Evolutionary conservation across 2,888 invertebrate genomes (phyloP), one percentile per base, ranked within the genome.

Genomic region (Lepidochrysops patricia): DNA sequence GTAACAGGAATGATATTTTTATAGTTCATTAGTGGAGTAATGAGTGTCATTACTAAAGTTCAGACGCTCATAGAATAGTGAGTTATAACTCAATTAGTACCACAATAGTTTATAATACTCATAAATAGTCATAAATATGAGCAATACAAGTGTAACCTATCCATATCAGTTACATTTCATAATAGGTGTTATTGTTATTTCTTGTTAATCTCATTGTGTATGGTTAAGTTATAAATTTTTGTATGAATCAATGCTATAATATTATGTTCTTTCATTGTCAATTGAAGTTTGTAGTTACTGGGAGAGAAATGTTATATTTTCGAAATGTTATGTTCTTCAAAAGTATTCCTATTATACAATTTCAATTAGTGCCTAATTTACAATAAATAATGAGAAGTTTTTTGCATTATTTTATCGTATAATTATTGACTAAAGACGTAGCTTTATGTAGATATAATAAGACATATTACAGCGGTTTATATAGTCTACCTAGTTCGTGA

Each of bases 31-130:
- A 60, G 57, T 32, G 29, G 50, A 57, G 50, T 66, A 64, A 66
- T 63, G 58, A 62, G 61, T 27, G 60, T 60, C 60, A 62, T 62
- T 62, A 61, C 60, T 61, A 57, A 50, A 43, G 49, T 61, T 63
- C 57, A 58, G 56, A 56, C 26, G 37, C 12, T 62, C 57, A 63
- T 57, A 60, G 58, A 32, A 32, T 61, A 57, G 34, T 62, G 63
- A 66, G 58, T 57, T 62, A 66, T 64, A 58, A 59, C 66, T 66
- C 64, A 63, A 66, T 66, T 64, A 61, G 6, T 34, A 37, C 19
- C 23, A 35, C 50, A 34, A 26, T 26, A 9, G 23, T 13, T 58
- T 59, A 58, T 13, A 49, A 32, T 32, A 23, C 25, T 37, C 43
- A 43, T 13, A 4, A 26, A 43, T 43, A 43, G 19, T 43, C 43